Evolutionary conservation across 2,797 vertebrate genomes (phyloP).

Genomic region (Gila robusta): DNA sequence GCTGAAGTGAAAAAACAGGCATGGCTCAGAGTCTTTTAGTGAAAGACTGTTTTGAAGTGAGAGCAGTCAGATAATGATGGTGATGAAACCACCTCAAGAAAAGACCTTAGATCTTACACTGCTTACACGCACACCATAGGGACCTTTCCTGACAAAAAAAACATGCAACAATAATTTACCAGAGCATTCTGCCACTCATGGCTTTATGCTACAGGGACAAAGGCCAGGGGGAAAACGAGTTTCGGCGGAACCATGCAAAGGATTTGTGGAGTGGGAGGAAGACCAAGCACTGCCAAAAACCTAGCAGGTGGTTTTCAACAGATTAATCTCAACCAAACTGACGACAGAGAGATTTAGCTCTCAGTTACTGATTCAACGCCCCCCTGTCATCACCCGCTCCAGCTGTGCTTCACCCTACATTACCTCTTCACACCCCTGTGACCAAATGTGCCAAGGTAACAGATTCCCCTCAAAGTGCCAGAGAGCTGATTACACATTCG

Average conservation of each 20-base stretch:
- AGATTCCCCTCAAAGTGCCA: neutral
- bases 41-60: neutral
- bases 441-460: constrained; percentile 27
- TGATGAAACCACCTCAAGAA: constrained; percentile 24
- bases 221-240: constrained; percentile 19
- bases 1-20: neutral
- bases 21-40: neutral
- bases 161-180: neutral
- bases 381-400: neutral
- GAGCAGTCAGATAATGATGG: neutral
- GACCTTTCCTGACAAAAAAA: neutral
- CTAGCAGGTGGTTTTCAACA: constrained; percentile 39
- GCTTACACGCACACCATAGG: neutral
- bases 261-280: constrained; percentile 32
- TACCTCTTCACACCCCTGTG: constrained; percentile 31
- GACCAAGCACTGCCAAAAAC: constrained; percentile 20
- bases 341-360: constrained; percentile 26
- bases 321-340: constrained; percentile 32
- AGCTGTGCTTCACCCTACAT: constrained; percentile 40
- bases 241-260: neutral
- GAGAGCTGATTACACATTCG: neutral
- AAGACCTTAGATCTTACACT: neutral
- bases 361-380: neutral
- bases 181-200: neutral
- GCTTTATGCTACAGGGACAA: neutral